Evolutionary conservation across 1,140 invertebrate genomes (phyloP).

Genomic region (Heliconius eleuchia): DNA sequence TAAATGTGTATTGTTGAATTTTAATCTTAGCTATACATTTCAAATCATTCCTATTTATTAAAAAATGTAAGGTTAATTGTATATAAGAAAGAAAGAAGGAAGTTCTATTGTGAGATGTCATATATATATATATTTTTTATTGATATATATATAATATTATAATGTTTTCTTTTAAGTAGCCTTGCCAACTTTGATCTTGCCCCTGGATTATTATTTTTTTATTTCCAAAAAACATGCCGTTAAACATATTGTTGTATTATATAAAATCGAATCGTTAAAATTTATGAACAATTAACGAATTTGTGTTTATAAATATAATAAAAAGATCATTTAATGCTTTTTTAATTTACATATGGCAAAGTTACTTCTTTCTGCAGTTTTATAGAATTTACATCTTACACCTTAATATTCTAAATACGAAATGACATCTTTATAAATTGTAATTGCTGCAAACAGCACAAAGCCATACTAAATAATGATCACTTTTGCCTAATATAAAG

Average conservation of each 20-base stretch:
- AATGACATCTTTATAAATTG: constrained; percentile 8
- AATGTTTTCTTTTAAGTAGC: background rate
- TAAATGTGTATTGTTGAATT: background rate
- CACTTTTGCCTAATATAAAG: background rate
- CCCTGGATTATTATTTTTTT: background rate
- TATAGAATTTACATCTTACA: background rate
- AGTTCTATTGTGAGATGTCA: background rate
- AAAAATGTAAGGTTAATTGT: background rate
- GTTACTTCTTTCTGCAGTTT: background rate
- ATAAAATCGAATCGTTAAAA: background rate
- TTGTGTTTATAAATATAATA: background rate
- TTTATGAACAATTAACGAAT: background rate
- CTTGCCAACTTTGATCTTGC: constrained; percentile 22
- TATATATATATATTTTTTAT: background rate
- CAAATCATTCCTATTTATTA: constrained; percentile 5
- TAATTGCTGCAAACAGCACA: constrained; percentile 5
- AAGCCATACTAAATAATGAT: background rate
- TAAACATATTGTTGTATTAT: background rate
- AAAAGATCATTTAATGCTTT: background rate
- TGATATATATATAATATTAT: background rate
- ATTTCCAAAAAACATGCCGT: background rate
- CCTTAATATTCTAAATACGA: background rate
- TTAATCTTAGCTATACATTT: constrained; percentile 5
- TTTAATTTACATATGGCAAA: background rate
- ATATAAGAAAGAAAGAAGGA: background rate